Conservation (phyloP, 37 sponge, comb jelly and placozoan species). For the Cladorhizidae sp. region DNA sequence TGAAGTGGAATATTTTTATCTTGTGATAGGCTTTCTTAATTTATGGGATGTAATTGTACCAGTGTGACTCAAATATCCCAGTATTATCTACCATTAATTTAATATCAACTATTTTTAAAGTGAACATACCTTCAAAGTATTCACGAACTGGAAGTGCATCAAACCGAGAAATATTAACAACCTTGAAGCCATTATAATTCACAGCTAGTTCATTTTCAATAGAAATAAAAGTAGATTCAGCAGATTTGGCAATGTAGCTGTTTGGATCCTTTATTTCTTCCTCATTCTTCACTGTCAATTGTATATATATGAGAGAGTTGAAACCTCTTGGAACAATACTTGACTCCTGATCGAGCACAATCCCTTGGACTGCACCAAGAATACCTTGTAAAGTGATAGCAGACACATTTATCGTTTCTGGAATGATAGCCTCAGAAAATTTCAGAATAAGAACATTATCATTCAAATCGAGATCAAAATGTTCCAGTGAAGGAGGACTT, state of each 20-base stretch:
- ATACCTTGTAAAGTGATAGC: slow-evolving; percentile 50
- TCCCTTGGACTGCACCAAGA: background rate
- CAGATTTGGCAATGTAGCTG: slow-evolving; percentile 59
- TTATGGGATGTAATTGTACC: background rate
- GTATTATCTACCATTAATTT: too few relatives aligned
- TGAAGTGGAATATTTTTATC: background rate
- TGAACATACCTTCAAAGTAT: slow-evolving; percentile 63
- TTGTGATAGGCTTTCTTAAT: background rate
- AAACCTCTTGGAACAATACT: slow-evolving; percentile 23
- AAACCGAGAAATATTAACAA: slow-evolving; percentile 3
- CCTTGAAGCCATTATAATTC: slow-evolving; percentile 50
- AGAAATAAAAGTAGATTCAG: slow-evolving; percentile 50
- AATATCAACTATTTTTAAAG: background rate
- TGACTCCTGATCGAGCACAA: slow-evolving; percentile 18
- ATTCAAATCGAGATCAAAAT: slow-evolving; percentile 83
- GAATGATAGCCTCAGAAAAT: slow-evolving; percentile 81
- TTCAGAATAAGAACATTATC: slow-evolving; percentile 70
- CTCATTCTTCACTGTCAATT: slow-evolving; percentile 62
- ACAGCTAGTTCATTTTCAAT: slow-evolving; percentile 32
- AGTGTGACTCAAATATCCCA: background rate
- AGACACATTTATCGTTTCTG: slow-evolving; percentile 46
- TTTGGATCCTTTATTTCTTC: slow-evolving; percentile 50
- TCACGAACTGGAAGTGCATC: slow-evolving; percentile 45
- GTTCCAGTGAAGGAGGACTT: slow-evolving; percentile 49
- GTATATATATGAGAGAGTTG: slow-evolving; percentile 35